Conservation (phyloP, 2,797 vertebrate species). For the Alosa sapidissima region DNA sequence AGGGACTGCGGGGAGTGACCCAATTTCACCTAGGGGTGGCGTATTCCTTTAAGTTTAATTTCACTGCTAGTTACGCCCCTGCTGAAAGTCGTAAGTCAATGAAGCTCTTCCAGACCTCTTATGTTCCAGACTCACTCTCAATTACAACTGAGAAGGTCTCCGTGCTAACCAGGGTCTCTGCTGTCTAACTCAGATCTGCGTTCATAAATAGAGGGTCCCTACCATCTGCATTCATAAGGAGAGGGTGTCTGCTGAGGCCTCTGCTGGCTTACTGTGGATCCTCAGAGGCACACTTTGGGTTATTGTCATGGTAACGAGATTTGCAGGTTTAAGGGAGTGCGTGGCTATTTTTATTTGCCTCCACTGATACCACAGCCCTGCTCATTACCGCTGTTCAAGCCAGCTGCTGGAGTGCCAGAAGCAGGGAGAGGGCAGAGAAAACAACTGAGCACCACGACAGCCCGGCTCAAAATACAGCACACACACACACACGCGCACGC, state of each 20-base stretch:
- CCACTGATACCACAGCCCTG: background rate
- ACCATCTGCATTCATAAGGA: background rate
- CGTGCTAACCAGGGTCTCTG: too few species aligned
- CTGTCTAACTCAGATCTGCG: background rate
- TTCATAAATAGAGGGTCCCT: background rate
- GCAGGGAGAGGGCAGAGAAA: too few species aligned
- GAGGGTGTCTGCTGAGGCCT: background rate
- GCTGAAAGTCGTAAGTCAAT: too few species aligned
- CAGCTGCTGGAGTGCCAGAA: too few species aligned
- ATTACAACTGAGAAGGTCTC: too few species aligned
- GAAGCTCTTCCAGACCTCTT: too few species aligned
- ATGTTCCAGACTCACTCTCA: too few species aligned
- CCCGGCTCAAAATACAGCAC: background rate
- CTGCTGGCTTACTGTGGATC: background rate
- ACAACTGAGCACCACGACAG: background rate
- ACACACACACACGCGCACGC: background rate
- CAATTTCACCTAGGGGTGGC: too few species aligned
- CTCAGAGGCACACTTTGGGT: background rate
- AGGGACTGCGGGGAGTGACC: too few species aligned
- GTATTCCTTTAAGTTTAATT: too few species aligned
- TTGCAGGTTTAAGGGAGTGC: background rate
- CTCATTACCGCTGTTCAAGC: background rate
- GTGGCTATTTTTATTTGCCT: conserved; percentile 5
- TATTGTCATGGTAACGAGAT: background rate
- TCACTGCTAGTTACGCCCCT: too few species aligned